Evolutionary conservation across 2,888 invertebrate genomes (phyloP), one percentile per base, ranked within the genome.

Genomic region (Rhopalosiphum nymphaeae): DNA sequence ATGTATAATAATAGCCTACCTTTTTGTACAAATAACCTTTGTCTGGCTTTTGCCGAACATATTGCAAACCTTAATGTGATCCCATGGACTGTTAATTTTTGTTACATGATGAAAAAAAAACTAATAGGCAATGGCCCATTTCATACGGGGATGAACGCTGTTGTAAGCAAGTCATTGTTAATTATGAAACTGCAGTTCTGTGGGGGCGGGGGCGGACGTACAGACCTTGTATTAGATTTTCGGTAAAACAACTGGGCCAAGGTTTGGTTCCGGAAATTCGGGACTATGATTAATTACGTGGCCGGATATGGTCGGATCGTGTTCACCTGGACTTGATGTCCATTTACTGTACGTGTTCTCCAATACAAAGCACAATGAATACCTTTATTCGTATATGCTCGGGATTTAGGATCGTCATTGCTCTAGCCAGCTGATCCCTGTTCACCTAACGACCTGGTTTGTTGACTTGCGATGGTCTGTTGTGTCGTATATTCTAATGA

Each of bases 261-360:
- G 44, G 86, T 91, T 85, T 49, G 84, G 53, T 86, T 3, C 44
- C 94, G 94, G 94, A 91, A 91, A 91, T 94, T 94, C 86, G 36
- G 86, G 67, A 53, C 67, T 87, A 91, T 91, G 94, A 94, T 94
- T 94, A 94, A 94, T 94, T 91, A 91, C 67, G 53, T 29, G 49
- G 67, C 44, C 91, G 91, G 86, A 91, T 91, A 86, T 67, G 11
- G 26, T 29, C 42, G 85, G 86, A 86, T 86, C 90, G 90, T 90
- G 94, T 87, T 94, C 91, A 94, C 94, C 91, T 94, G 94, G 42
- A 44, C 42, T 86, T 61, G 86, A 94, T 67, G 61, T 87, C 86
- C 90, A 56, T 89, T 36, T 89, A 90, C 46, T n/a, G n/a, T 78
- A 44, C 89, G n/a, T 78, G 29, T 67, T 53, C 26, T 49, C 88